These are phyloP conservation scores for Stichopus chloronotus DNA, from an alignment of 35 echinoderm and acorn worm genomes.

Conservation along the genomic window DNA sequence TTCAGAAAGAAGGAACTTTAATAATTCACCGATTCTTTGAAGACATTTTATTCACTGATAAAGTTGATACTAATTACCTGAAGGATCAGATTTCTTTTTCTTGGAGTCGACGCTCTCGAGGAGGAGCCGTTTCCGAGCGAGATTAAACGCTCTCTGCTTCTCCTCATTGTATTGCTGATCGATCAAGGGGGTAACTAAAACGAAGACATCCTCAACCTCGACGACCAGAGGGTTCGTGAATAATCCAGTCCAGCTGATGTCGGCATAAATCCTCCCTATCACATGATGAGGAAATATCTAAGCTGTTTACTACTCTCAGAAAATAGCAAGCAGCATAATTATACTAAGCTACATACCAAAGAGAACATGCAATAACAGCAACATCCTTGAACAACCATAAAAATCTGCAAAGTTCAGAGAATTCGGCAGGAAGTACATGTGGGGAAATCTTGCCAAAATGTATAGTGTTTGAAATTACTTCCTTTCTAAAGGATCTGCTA, in stretches of 20 bases:
- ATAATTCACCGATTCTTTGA: no score
- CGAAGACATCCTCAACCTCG: constrained; percentile 85
- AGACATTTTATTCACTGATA: no score
- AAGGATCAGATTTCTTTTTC: constrained; percentile 59
- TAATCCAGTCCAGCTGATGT: constrained; percentile 85
- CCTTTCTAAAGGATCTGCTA: no score
- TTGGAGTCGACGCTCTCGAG: constrained; percentile 76
- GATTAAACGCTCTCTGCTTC: constrained; percentile 65
- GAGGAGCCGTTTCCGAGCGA: constrained; percentile 79
- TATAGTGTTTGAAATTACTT: not conserved
- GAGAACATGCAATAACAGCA: no score
- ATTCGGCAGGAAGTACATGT: not conserved
- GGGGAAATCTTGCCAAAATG: not conserved
- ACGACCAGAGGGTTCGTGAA: constrained; percentile 85
- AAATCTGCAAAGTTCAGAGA: not conserved
- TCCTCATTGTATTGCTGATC: constrained; percentile 91
- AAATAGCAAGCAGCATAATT: no score
- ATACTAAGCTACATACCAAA: no score
- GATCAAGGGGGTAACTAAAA: constrained; percentile 77
- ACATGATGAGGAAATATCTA: not conserved
- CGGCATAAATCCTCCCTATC: constrained; percentile 78
- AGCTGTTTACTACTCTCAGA: not conserved
- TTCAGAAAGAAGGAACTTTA: no score
- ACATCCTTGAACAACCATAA: no score
- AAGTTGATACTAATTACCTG: not conserved